These are phyloP conservation scores for Asarcornis scutulata DNA, from an alignment of 2,113 vertebrate species.

Conservation along the genomic window DNA sequence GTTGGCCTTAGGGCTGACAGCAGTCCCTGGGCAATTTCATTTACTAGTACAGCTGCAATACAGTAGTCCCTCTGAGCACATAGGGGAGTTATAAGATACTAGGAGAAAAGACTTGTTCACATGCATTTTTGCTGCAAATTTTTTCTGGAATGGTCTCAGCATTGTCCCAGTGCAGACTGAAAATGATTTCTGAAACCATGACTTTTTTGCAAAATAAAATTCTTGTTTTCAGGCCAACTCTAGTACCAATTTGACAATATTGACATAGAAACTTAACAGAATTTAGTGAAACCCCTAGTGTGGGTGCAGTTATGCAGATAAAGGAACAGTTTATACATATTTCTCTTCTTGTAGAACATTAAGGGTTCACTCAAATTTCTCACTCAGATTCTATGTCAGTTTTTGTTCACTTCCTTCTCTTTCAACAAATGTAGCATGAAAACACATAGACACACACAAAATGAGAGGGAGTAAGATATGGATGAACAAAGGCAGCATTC, in stretches of 20 bases:
- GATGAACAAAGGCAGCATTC: background rate
- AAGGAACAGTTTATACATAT: background rate
- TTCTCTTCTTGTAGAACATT: background rate
- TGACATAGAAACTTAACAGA: slow-evolving; percentile 24
- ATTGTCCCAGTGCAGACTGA: slow-evolving; percentile 1
- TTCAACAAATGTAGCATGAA: background rate
- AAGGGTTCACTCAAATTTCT: background rate
- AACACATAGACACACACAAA: background rate
- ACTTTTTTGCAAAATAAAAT: slow-evolving; percentile 20
- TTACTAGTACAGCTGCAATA: slow-evolving; percentile 66
- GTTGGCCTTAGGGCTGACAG: slow-evolving; percentile 42
- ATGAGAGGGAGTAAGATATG: background rate
- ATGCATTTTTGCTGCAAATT: slow-evolving; percentile 39
- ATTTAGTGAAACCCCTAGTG: background rate
- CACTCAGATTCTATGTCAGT: background rate
- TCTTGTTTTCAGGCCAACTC: slow-evolving; percentile 25
- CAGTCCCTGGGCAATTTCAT: slow-evolving; percentile 38
- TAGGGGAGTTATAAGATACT: slow-evolving; percentile 56
- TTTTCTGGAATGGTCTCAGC: slow-evolving; percentile 43
- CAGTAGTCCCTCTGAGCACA: slow-evolving; percentile 67
- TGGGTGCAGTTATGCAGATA: background rate
- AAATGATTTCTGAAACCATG: slow-evolving; percentile 41
- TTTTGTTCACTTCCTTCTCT: background rate
- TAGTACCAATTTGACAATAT: slow-evolving; percentile 14
- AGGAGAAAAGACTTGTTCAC: slow-evolving; percentile 34